Evolutionary conservation across 2,113 vertebrate species (phyloP).

Genomic region (Scomber japonicus): DNA sequence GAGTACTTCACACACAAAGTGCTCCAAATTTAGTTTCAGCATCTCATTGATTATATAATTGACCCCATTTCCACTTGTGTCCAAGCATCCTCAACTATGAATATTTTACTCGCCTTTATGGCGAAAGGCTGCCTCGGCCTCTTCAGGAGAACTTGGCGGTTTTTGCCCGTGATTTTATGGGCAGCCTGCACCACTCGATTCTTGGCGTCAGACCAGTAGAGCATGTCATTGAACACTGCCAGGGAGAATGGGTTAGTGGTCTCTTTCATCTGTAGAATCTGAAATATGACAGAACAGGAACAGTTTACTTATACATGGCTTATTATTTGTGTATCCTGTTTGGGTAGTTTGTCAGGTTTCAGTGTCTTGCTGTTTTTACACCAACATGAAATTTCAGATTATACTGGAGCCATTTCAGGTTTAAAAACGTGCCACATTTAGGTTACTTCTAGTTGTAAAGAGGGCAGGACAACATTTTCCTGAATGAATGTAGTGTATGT

Average conservation of each 20-base stretch:
- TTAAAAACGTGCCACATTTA: no score
- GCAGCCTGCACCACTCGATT: conserved; percentile 86
- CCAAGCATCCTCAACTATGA: not conserved
- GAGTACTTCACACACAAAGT: not conserved
- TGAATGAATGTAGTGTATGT: not conserved
- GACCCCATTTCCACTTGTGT: not conserved
- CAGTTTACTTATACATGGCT: not conserved
- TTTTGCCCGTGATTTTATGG: conserved; percentile 88
- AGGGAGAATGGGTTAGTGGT: conserved; percentile 89
- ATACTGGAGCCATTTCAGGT: no score
- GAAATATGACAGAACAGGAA: not conserved
- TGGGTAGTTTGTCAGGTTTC: no score
- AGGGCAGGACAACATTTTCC: not conserved
- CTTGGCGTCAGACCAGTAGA: conserved; percentile 92
- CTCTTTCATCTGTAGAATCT: conserved; percentile 89
- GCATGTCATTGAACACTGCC: conserved; percentile 87
- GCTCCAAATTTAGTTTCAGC: not conserved
- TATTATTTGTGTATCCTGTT: not conserved
- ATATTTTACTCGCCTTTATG: conserved; percentile 84
- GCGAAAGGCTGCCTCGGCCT: conserved; percentile 86
- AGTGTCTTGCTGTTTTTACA: no score
- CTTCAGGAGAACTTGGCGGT: conserved; percentile 86
- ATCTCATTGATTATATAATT: not conserved
- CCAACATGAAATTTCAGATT: no score
- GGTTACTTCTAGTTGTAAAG: no score